Evolutionary conservation across 2,888 invertebrate species (phyloP), one percentile per base, ranked within the genome.

Genomic region (Lymantria monacha): DNA sequence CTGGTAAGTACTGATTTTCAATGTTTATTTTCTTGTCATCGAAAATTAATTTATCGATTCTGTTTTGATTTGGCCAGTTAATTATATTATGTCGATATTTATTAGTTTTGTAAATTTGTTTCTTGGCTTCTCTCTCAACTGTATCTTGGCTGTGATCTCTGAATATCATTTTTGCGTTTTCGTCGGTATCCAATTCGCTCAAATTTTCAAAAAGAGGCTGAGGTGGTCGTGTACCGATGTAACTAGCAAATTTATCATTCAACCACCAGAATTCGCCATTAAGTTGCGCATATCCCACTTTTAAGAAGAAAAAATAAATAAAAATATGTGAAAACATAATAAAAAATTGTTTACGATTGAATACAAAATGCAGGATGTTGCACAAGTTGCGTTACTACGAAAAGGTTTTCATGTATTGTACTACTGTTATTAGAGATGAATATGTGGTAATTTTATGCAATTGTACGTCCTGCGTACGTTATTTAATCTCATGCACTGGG

Each of bases 261-360:
- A 88, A 55, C 89, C 89, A 88, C 90, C 88, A 87, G 66, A 90
- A 90, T 60, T 85, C 82, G 36, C 89, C 89, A 48, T 83, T 79
- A 15, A 86, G 51, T 72, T 91, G 90, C 38, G 81, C 65, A 22
- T 69, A 58, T 66, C 76, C 76, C 5, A 73, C 53, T 15, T 74
- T 42, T 48, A 77, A 50, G 46, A 81, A 47, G 9, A 77, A 50
- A 47, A 81, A 48, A 9, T 57, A 66, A 41, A 81, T 56, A 12
- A 80, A 48, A 44, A 69, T 38, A 55, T 61, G 63, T 36, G 55
- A 55, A 36, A 72, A 54, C 86, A 87, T 87, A 57, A 59, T 76
- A 48, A 45, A 60, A 63, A 68, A 63, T 67, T 66, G 70, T 68
- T 67, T 42, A 53, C 42, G 45, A 69, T 72, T 69, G 55, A 65